These are phyloP conservation scores for Strigops habroptila DNA, from an alignment of 2,113 vertebrate species.

Conservation along the genomic window DNA sequence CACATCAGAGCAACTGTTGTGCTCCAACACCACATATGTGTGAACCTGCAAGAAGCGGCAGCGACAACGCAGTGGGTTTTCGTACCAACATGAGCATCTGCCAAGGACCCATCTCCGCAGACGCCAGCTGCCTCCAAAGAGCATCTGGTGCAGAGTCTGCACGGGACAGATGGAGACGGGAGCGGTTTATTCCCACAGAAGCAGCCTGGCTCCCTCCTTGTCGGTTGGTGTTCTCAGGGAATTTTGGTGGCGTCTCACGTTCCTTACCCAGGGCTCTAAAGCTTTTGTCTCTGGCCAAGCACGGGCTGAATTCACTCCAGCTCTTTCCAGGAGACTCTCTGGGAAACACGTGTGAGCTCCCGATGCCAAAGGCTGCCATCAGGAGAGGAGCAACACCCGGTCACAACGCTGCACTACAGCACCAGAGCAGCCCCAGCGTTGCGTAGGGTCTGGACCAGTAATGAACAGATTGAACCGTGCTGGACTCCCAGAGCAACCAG, in stretches of 20 bases:
- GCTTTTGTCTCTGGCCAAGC: neutral
- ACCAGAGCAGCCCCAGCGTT: neutral
- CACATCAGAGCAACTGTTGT: neutral
- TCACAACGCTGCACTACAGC: accelerated
- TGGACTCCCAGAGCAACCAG: neutral
- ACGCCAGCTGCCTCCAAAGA: neutral
- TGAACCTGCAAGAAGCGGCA: neutral
- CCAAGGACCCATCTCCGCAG: neutral
- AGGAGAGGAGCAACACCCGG: neutral
- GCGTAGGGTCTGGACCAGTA: neutral
- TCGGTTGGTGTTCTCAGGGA: neutral
- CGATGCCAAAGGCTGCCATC: neutral
- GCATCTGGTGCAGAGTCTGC: neutral
- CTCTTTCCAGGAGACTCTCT: neutral
- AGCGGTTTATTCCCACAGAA: neutral
- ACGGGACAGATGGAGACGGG: neutral
- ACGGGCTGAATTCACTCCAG: neutral
- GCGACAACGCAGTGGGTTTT: neutral
- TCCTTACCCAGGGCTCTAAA: neutral
- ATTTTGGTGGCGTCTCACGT: neutral
- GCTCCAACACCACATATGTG: neutral
- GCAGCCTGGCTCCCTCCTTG: neutral
- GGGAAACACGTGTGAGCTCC: neutral
- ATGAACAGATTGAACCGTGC: accelerated
- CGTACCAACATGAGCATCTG: neutral